These are phyloP conservation scores for Oncorhynchus masou DNA, from an alignment of 2,113 vertebrate genomes.

Conservation along the genomic window DNA sequence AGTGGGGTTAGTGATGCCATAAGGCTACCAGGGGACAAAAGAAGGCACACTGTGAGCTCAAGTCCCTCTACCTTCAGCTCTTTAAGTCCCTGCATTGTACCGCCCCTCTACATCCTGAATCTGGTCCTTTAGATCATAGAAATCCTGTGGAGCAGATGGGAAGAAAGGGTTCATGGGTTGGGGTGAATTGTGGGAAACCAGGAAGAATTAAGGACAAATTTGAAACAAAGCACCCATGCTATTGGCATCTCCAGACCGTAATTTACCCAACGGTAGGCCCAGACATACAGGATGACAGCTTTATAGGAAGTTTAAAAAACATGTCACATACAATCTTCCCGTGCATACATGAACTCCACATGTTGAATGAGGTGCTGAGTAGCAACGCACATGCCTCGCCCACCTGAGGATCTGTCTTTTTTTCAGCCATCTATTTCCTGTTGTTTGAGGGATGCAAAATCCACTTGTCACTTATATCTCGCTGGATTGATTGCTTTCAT, in stretches of 20 bases:
- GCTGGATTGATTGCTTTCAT: too few species aligned
- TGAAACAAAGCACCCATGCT: slow-evolving; percentile 47
- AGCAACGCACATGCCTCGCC: too few species aligned
- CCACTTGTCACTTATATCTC: too few species aligned
- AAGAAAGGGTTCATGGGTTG: slow-evolving; percentile 66
- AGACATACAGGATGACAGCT: slow-evolving; percentile 10
- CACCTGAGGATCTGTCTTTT: too few species aligned
- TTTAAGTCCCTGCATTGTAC: slow-evolving; percentile 99
- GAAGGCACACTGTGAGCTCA: slow-evolving; percentile 83
- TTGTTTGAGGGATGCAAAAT: too few species aligned
- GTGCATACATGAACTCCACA: slow-evolving; percentile 40
- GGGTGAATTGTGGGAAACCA: slow-evolving; percentile 57
- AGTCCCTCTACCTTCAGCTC: slow-evolving; percentile 98
- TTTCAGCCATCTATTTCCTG: too few species aligned
- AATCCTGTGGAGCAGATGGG: slow-evolving; percentile 95
- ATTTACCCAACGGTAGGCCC: slow-evolving; percentile 31
- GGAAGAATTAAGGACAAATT: slow-evolving; percentile 39
- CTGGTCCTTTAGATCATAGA: slow-evolving; percentile 99
- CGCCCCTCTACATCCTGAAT: slow-evolving; percentile 99
- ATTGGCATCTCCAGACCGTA: slow-evolving; percentile 42
- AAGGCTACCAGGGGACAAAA: slow-evolving; percentile 59
- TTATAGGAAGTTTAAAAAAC: slow-evolving; percentile 23
- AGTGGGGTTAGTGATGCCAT: slow-evolving; percentile 50
- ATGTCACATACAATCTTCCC: slow-evolving; percentile 42
- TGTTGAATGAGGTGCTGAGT: slow-evolving; percentile 34